Conservation (phyloP, 2,888 invertebrate species). For the Heteropelma amictum region DNA sequence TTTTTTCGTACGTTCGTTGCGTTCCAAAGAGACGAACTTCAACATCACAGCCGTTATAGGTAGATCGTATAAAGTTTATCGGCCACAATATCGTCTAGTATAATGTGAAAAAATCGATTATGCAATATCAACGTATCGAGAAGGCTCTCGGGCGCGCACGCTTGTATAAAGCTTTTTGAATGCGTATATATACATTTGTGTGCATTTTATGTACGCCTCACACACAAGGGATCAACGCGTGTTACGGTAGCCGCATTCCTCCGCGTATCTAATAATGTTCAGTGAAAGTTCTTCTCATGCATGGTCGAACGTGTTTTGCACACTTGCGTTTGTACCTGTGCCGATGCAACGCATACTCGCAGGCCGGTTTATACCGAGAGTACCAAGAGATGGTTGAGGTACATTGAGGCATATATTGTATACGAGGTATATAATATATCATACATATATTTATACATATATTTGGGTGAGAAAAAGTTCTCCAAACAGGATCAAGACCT, state of each 20-base stretch:
- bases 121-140: constrained; percentile 57
- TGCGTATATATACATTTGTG: constrained; percentile 26
- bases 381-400: constrained; percentile 24
- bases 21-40: no score
- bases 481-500: no score
- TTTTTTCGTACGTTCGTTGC: no score
- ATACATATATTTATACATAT: no score
- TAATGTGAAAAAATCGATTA: constrained; percentile 60
- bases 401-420: no score
- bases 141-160: constrained; percentile 28
- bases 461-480: no score
- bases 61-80: constrained; percentile 16
- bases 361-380: constrained; percentile 10
- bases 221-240: constrained; percentile 56
- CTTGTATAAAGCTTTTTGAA: constrained; percentile 24
- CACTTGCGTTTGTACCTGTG: constrained; percentile 56
- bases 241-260: constrained; percentile 76
- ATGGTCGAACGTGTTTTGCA: constrained; percentile 70
- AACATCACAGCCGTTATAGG: no score
- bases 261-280: constrained; percentile 76
- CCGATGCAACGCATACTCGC: constrained; percentile 9
- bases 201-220: constrained; percentile 12
- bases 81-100: not conserved
- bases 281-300: constrained; percentile 75
- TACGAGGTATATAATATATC: no score